Base-by-base conservation (phyloP, 2,113 vertebrate species). In the Ariopsis seemanni region DNA sequence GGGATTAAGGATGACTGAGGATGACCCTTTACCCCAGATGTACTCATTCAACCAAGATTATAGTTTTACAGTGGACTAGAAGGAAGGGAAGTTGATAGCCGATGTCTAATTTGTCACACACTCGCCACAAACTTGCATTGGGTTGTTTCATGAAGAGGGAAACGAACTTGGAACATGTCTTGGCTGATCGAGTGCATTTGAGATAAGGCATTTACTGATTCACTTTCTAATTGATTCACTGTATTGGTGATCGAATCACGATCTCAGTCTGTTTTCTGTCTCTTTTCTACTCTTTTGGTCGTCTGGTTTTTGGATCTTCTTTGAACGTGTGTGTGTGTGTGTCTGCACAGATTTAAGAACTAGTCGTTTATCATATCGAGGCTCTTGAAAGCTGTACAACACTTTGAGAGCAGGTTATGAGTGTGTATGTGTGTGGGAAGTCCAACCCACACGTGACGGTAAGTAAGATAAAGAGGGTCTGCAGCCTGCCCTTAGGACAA, bases 401-500 rank as follows among this genome's bases (percentile, higher is more conserved):
- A 60, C 52, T 57, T 4, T 48, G 20, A 85, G 55, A 74, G 55
- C 69, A 75, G 69, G 71, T 58, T 85, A 34, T 57, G 53, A 25
- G 69, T 42, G 15, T 72, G 63, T 53, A 20, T 69, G 7, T 84
- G 50, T 72, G 67, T 85, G 83, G 58, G 48, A 84, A 34, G 10
- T 84, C 57, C 58, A 48, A 72, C n/a, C 83, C 83, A 85, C 4
- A 0, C 75, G 11, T 85, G 83, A 75, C 55, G 6, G 53, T 75
- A 85, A 85, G 69, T 57, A 75, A 85, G 69, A 84, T 72, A 53
- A 72, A 75, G 27, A 85, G 69, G 18, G 12, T 75, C 27, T n/a
- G 11, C 48, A 15, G 52, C 18, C 53, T 42, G 11, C 30, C 67
- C 83, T 58, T 20, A 22, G 53, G 83, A 53, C 20, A 74, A 48